A percentile compares a stretch with the other conserved stretches of the same genome.
These are phyloP conservation scores for Melopsittacus undulatus DNA, from an alignment of 2,797 vertebrate species.

Conservation along the genomic window DNA sequence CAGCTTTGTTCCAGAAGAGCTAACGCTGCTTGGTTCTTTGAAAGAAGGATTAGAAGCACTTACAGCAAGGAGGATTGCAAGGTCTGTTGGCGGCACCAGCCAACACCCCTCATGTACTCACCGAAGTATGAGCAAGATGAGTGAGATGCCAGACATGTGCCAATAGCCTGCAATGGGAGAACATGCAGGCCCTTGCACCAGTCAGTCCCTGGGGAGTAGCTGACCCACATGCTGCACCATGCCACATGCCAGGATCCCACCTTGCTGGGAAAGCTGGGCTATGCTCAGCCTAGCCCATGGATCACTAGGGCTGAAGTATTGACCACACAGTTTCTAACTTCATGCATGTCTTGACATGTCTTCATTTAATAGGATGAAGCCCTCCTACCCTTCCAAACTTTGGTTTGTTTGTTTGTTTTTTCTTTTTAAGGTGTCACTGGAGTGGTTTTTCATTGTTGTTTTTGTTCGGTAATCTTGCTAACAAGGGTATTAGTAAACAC, in stretches of 20 bases:
- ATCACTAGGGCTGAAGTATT: background rate
- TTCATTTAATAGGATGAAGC: background rate
- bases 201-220: background rate
- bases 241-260: background rate
- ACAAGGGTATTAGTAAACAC: background rate
- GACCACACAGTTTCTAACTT: background rate
- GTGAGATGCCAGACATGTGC: background rate
- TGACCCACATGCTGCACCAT: background rate
- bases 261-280: background rate
- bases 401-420: background rate
- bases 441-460: background rate
- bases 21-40: background rate
- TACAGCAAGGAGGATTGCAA: background rate
- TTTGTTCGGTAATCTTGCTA: background rate
- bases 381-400: background rate
- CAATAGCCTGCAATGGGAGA: background rate
- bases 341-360: background rate
- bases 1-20: background rate
- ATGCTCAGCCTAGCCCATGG: background rate
- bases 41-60: background rate
- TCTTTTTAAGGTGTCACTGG: background rate
- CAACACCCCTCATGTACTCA: background rate
- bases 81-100: background rate
- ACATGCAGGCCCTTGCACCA: background rate
- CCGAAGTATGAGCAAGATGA: background rate